Evolutionary conservation across 1,140 invertebrate species (phyloP).

Genomic region (Varroa destructor): DNA sequence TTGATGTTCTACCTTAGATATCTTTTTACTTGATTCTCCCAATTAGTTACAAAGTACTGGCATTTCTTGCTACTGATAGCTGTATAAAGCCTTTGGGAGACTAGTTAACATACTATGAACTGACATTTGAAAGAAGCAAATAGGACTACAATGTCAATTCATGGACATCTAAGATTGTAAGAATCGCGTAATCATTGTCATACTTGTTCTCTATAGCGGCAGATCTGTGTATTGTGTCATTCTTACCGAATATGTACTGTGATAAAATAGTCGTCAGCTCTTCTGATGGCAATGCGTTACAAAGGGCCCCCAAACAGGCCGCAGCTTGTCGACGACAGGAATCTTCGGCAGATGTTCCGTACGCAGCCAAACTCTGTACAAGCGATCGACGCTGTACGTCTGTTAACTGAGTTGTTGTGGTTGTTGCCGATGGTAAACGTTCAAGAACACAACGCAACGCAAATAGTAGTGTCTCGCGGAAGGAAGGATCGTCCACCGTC

Average conservation of each 20-base stretch:
- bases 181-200: too few species aligned
- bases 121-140: too few species aligned
- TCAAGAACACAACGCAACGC: constrained; percentile 63
- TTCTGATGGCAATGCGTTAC: constrained; percentile 56
- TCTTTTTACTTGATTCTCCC: too few species aligned
- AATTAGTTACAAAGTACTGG: too few species aligned
- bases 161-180: too few species aligned
- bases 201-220: too few species aligned
- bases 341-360: constrained; percentile 62
- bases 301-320: constrained; percentile 73
- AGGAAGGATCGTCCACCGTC: constrained; percentile 31
- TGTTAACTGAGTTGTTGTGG: constrained; percentile 76
- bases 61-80: too few species aligned
- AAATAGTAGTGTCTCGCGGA: constrained; percentile 75
- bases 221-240: neutral
- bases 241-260: constrained; percentile 57
- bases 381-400: constrained; percentile 61
- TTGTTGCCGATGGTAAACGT: constrained; percentile 39
- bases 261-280: constrained; percentile 60
- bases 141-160: too few species aligned
- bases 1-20: too few species aligned
- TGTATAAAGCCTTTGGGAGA: too few species aligned
- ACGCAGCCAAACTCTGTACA: constrained; percentile 52
- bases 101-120: too few species aligned
- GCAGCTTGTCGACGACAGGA: constrained; percentile 61